Conservation (phyloP, 1,140 invertebrate species). For the Acromyrmex heyeri region DNA sequence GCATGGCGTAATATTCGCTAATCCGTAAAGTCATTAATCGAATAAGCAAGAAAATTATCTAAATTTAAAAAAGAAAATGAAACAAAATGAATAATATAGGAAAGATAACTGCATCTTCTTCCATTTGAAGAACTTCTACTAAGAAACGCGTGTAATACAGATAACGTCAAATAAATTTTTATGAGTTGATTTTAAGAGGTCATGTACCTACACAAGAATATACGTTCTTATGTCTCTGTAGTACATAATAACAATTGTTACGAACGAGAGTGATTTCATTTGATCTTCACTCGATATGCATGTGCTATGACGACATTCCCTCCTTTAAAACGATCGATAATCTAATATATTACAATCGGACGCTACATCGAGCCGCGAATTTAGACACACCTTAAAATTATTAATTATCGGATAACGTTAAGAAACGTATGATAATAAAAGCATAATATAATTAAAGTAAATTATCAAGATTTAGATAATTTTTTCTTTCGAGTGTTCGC, state of each 20-base stretch:
- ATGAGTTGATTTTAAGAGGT: neutral
- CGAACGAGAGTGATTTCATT: neutral
- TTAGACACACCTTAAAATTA: slow-evolving; percentile 79
- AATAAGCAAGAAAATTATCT: neutral
- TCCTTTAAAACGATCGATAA: slow-evolving; percentile 26
- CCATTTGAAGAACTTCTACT: no score
- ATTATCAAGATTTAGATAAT: slow-evolving; percentile 75
- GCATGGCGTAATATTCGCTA: neutral
- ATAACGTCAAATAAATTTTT: slow-evolving; percentile 4
- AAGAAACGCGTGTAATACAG: no score
- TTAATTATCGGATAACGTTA: slow-evolving; percentile 80
- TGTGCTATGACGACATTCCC: neutral
- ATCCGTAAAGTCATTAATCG: slow-evolving; percentile 16
- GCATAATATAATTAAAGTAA: slow-evolving; percentile 59
- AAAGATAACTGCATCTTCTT: neutral
- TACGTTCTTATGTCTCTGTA: neutral
- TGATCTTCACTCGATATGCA: slow-evolving; percentile 4
- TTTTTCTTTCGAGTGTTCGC: slow-evolving; percentile 1
- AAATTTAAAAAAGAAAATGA: neutral
- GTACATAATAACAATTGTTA: neutral
- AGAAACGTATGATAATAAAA: slow-evolving; percentile 78
- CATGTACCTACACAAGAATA: neutral
- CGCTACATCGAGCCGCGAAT: slow-evolving; percentile 72
- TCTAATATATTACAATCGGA: slow-evolving; percentile 80
- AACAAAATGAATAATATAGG: neutral